Percentiles rank a stretch among this genome's conserved stretches.
Evolutionary conservation across 2,797 vertebrate species (phyloP).

Genomic region (Acridotheres tristis): DNA sequence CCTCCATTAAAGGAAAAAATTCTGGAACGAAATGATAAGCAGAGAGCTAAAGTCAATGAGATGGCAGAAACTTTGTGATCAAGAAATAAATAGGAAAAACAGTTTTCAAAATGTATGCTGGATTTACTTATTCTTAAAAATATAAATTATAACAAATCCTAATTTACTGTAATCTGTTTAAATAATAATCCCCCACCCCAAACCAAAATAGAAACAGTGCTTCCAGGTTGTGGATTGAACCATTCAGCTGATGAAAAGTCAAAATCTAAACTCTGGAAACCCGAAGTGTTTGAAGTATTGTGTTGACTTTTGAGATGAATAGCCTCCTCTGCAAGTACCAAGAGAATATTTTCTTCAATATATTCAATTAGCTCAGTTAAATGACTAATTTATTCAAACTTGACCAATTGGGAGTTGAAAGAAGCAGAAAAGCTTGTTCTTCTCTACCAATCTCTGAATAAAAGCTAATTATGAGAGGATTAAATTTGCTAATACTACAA

Average conservation of each 20-base stretch:
- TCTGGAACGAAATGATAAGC: background rate
- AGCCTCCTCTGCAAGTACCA: constrained; percentile 4
- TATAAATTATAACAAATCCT: background rate
- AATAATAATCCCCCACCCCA: background rate
- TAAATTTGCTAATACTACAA: constrained; percentile 38
- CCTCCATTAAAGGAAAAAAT: background rate
- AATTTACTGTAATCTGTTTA: background rate
- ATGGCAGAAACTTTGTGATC: background rate
- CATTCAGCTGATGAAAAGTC: background rate
- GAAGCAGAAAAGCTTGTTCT: constrained; percentile 50
- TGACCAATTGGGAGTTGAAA: constrained; percentile 50
- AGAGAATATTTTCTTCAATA: constrained; percentile 40
- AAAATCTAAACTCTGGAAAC: background rate
- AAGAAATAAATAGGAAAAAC: background rate
- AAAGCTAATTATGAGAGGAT: constrained; percentile 62
- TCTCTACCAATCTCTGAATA: constrained; percentile 48
- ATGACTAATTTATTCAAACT: constrained; percentile 58
- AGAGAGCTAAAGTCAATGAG: background rate
- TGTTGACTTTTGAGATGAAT: constrained; percentile 9
- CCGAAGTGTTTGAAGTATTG: background rate
- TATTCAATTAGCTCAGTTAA: constrained; percentile 59
- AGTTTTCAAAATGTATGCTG: background rate
- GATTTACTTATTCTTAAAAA: background rate
- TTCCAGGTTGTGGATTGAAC: background rate
- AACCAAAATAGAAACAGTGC: background rate